These are phyloP conservation scores for Helobdella robusta DNA, from an alignment of 2,888 invertebrate genomes.

Conservation along the genomic window DNA sequence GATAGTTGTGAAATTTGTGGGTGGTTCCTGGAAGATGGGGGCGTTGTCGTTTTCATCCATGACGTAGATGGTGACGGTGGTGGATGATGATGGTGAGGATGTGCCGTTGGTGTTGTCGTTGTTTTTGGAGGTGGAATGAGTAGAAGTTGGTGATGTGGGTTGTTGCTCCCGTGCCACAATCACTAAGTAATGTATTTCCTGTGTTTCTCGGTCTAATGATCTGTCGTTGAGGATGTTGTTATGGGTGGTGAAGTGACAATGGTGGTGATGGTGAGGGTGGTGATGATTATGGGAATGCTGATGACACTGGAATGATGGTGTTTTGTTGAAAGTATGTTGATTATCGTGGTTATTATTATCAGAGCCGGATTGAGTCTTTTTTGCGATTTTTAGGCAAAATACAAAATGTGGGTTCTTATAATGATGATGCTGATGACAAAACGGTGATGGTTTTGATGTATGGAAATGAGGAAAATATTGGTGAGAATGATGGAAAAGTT, in stretches of 20 bases:
- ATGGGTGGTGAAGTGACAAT: background rate
- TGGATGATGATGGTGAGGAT: slow-evolving; percentile 24
- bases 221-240: background rate
- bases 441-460: too few species aligned
- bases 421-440: too few species aligned
- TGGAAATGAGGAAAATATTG: too few species aligned
- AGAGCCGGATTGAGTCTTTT: too few species aligned
- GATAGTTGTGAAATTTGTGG: background rate
- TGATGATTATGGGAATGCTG: background rate
- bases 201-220: slow-evolving; percentile 30
- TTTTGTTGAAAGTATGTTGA: too few species aligned
- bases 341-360: too few species aligned
- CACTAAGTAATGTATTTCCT: slow-evolving; percentile 27
- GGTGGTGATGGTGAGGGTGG: background rate
- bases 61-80: slow-evolving; percentile 28
- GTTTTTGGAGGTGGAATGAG: slow-evolving; percentile 25
- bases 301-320: too few species aligned
- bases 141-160: slow-evolving; percentile 20
- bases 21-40: slow-evolving; percentile 25
- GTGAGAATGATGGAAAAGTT: too few species aligned
- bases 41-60: slow-evolving; percentile 33
- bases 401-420: too few species aligned
- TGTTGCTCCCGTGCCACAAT: slow-evolving; percentile 20
- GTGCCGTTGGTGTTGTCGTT: slow-evolving; percentile 33
- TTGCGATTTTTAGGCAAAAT: too few species aligned